Base-by-base conservation (phyloP, 2,113 vertebrate genomes). In the Pterophyllum scalare region DNA sequence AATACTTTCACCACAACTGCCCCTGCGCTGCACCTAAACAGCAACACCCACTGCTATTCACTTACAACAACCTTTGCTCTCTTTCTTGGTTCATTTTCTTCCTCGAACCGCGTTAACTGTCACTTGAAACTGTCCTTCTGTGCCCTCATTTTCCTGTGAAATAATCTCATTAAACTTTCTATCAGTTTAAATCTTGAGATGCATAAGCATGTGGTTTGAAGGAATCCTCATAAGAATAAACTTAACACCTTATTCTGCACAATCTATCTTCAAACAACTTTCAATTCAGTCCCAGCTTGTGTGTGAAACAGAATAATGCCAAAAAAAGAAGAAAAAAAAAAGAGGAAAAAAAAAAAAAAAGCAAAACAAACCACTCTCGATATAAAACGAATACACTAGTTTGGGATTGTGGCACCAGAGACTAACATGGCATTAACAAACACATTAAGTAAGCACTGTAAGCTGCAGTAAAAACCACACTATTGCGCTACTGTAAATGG, bases 391-490 rank as follows among this genome's bases (percentile, higher is more conserved):
- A 81, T 6, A 78, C 13, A 65, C 56, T 83, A 65, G 59, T 72
- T 62, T 77, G 79, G 4, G 3, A 70, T 76, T 76, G 88, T 92
- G 88, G 90, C 91, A 92, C 20, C 86, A 59, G 61, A 88, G 75
- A 83, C 75, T 60, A 75, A 82, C 59, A 60, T 82, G 57, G 77
- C 83, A 85, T 70, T 75, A 22, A 62, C 14, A 65, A 86, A 77
- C 64, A 78, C 77, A 82, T 9, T 54, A 80, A 81, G 72, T 24
- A 86, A 70, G 33, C 70, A 4, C 61, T 62, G 56, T 26, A 70
- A 5, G 60, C 60, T 80, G 49, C 5, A 43, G 26, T 78, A 65
- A 65, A 87, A 87, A 65, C 56, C 28, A 83, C 58, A 85, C 87
- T 86, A 75, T 58, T 79, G 82, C 75, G 80, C 84, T 80, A 14